Percentiles rank a stretch among this genome's conserved stretches.
Conservation (phyloP, 2,797 vertebrate species). For the Picus viridis region DNA sequence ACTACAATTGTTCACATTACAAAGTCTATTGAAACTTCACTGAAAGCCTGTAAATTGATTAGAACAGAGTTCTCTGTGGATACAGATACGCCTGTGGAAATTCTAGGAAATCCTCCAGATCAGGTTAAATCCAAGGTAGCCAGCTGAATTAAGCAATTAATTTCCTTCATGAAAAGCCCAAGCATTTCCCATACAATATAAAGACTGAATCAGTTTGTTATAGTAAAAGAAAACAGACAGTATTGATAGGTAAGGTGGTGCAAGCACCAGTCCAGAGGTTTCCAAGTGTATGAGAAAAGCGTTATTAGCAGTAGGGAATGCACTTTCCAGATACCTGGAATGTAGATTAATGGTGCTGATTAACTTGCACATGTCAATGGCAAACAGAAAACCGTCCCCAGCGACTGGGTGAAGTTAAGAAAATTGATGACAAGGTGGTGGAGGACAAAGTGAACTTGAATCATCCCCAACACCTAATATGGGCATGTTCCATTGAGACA, state of each 20-base stretch:
- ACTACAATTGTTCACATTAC: background rate
- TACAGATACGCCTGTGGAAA: background rate
- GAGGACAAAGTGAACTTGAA: constrained; percentile 21
- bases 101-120: background rate
- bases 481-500: background rate
- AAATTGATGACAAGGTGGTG: background rate
- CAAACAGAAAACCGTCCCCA: background rate
- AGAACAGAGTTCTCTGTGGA: background rate
- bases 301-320: background rate
- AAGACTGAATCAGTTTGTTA: background rate
- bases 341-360: background rate
- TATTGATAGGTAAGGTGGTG: background rate
- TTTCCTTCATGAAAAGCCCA: background rate
- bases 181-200: background rate
- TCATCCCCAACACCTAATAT: background rate
- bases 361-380: background rate
- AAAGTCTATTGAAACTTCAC: background rate
- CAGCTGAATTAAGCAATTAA: background rate
- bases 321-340: background rate
- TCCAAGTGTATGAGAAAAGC: background rate
- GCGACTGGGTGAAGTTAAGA: background rate
- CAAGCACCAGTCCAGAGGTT: background rate
- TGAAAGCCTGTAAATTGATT: background rate
- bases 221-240: background rate
- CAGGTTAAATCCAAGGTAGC: background rate